Evolutionary conservation across 2,888 invertebrate species (phyloP).

Genomic region (Cephus sareptanus): DNA sequence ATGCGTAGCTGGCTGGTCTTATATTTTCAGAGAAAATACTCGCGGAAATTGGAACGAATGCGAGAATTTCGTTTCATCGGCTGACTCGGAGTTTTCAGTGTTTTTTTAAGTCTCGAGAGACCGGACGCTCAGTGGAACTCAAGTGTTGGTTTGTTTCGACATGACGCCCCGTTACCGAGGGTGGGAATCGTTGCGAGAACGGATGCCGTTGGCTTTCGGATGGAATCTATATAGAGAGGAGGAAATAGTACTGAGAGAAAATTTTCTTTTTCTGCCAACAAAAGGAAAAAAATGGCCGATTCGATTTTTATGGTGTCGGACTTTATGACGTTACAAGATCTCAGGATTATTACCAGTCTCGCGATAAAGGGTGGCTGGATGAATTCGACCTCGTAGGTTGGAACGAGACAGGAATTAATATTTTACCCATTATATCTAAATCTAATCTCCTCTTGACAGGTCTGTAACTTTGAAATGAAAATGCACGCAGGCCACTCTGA

Average conservation of each 20-base stretch:
- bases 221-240: not conserved
- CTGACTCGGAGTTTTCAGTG: conserved; percentile 12
- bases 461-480: conserved; percentile 58
- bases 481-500: conserved; percentile 51
- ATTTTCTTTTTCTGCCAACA: not conserved
- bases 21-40: conserved; percentile 40
- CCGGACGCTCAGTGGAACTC: not conserved
- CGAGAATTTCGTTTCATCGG: conserved; percentile 23
- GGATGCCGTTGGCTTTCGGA: not conserved
- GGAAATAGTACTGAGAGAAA: not conserved
- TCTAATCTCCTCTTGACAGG: conserved; percentile 56
- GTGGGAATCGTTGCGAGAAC: not conserved
- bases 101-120: conserved; percentile 31
- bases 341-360: not conserved
- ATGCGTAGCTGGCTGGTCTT: not conserved
- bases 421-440: conserved; percentile 59
- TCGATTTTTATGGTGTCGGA: not conserved
- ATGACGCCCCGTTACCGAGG: not conserved
- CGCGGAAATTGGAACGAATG: conserved; percentile 35
- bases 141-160: not conserved
- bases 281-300: not conserved
- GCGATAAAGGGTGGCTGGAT: not conserved
- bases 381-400: not conserved
- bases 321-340: not conserved
- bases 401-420: conserved; percentile 45